Percentiles rank a stretch among this genome's conserved stretches.
phyloP scores from a whole-genome alignment of 2,888 invertebrate genomes.

The Gortyna flavago region DNA sequence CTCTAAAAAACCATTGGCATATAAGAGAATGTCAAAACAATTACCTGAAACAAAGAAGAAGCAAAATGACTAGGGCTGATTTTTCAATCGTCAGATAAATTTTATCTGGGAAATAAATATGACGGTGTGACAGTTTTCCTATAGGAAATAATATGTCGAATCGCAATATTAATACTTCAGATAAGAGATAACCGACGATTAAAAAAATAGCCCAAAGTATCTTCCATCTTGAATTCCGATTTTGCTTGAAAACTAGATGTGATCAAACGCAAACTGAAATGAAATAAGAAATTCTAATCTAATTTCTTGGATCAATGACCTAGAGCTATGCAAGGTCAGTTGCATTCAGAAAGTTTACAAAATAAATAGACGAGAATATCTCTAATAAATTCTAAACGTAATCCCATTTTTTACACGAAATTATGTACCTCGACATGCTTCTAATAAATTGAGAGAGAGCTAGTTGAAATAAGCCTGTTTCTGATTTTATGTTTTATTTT shows the following conservation, averaged over 20 bases:
- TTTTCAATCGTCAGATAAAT: neutral
- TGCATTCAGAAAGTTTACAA: constrained; percentile 27
- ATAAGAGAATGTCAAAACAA: neutral
- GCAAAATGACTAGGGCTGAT: neutral
- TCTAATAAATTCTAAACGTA: constrained; percentile 43
- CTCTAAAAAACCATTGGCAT: neutral
- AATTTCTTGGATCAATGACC: constrained; percentile 40
- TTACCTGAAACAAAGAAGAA: neutral
- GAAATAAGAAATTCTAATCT: constrained; percentile 7
- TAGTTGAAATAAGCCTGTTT: constrained; percentile 39
- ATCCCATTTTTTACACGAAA: constrained; percentile 32
- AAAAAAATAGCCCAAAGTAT: neutral
- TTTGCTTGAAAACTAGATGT: neutral
- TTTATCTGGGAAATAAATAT: too few relatives aligned
- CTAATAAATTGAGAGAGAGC: constrained; percentile 45
- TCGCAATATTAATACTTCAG: too few relatives aligned
- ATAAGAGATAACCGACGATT: too few relatives aligned
- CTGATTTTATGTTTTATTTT: constrained; percentile 51
- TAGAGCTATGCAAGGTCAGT: constrained; percentile 45
- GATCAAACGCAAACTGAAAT: constrained; percentile 3
- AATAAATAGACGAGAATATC: constrained; percentile 47
- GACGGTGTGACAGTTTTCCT: too few relatives aligned
- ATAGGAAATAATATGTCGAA: too few relatives aligned
- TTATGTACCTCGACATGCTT: constrained; percentile 27
- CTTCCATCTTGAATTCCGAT: neutral